Percentiles rank a stretch among this genome's conserved stretches.
These are phyloP conservation scores for Synanthedon vespiformis DNA, from an alignment of 2,888 invertebrate genomes.

Conservation along the genomic window DNA sequence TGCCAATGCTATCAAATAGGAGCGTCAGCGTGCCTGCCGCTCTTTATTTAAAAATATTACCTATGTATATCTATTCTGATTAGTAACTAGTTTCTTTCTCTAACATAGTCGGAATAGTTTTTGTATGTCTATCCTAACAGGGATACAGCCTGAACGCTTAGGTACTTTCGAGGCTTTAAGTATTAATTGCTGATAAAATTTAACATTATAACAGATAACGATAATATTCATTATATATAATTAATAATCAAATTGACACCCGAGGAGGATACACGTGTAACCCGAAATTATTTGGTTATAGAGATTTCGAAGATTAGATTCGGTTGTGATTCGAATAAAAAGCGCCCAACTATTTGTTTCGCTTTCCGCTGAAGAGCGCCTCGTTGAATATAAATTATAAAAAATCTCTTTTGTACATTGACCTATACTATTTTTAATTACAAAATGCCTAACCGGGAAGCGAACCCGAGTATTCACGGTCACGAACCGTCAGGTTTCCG, in stretches of 20 bases:
- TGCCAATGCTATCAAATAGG: no score
- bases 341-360: neutral
- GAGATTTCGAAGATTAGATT: neutral
- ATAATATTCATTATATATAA: no score
- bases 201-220: no score
- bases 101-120: no score
- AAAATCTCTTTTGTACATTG: neutral
- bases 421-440: neutral
- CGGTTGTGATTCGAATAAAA: neutral
- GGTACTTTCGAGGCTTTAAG: no score
- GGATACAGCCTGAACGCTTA: no score
- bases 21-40: no score
- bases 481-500: conserved; percentile 2
- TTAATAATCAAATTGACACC: neutral
- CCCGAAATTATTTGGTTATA: neutral
- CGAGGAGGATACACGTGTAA: neutral
- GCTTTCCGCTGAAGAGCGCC: neutral
- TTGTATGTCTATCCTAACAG: no score
- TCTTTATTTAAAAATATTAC: no score
- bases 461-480: conserved; percentile 13
- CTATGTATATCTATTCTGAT: no score
- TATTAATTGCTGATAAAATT: no score
- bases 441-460: conserved; percentile 9
- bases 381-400: neutral
- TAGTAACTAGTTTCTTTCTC: no score